Evolutionary conservation across 2,113 vertebrate genomes (phyloP), one percentile per base, ranked within the genome.

Genomic region (Illadopsis cleaveri): DNA sequence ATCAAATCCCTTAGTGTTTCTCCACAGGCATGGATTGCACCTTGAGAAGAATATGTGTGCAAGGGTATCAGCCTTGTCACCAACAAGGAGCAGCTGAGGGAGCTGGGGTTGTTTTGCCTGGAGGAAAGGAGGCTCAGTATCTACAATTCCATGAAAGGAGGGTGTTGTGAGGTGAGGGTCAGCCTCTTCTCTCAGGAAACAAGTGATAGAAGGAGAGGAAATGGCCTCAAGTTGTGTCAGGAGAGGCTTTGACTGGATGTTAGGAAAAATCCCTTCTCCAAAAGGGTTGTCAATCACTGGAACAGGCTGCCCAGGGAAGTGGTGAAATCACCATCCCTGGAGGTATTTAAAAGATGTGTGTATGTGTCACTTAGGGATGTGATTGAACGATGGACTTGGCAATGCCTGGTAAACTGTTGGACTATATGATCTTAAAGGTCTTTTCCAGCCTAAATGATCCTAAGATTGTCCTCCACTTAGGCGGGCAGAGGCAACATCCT

Each of bases 401-500:
- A 77, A 22, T 38, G 33, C 38, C 27, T 44, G 14, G 33, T 37
- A 51, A 44, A 37, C 33, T 50, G 45, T 33, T 69, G 45, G 45
- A 15, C 22, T 23, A 61, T 1, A 61, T 56, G 33, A 51, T 45
- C 20, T 58, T n/a, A 38, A 25, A 72, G 9, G 28, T 44, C 16
- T 77, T 86, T 86, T 71, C 23, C 45, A 58, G n/a, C 9, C 18
- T 35, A 38, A 66, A 38, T 44, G 6, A 31, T 71, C 33, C 24
- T 33, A 30, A 53, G 22, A 47, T 28, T 64, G 14, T 50, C 40
- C 25, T 44, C 53, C 15, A 64, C 12, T 31, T 20, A 37, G 33
- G 22, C 23, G 53, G 6, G 2, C 7, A 89, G 54, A 70, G 40
- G 28, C 50, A 53, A 27, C 11, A 16, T 0, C 0, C 30, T 61